Evolutionary conservation across 2,797 vertebrate species (phyloP), one percentile per base, ranked within the genome.

Genomic region (Microctenopoma stevenorrisi): DNA sequence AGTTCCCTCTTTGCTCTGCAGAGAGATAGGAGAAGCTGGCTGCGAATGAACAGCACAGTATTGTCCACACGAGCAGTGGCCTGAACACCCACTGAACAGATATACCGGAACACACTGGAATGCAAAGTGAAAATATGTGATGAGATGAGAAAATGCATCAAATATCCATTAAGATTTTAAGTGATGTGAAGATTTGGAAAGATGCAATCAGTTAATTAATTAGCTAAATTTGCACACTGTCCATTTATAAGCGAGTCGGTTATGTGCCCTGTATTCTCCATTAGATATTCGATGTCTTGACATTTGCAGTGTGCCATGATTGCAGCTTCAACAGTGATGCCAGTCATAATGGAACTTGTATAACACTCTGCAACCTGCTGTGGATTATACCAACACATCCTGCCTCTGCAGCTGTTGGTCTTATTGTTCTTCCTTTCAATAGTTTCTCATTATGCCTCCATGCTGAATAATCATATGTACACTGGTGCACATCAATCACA

Each of bases 1-100:
- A 92, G 88, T 72, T 80, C 78, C 80, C 83, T 88, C 82, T 85
- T 40, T 83, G 68, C 85, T 55, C 53, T 16, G 84, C 82, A 40
- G 77, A 68, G 81, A 80, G 70, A 80, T 64, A 74, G 67, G 48
- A 77, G 82, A 64, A 68, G 80, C 74, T 64, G 84, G 79, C 86
- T 16, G 28, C 47, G 82, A 83, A 81, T 89, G 87, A 90, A 91
- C 86, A 82, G 81, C 76, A 50, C 62, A 74, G 82, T 81, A 72
- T 87, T 88, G 86, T 91, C 86, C 84, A 80, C 62, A 68, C 13
- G 69, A 68, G 64, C 63, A 30, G 77, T 37, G 75, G 79, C 63
- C 55, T 48, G 63, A 72, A 79, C 78, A 71, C 72, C 56, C 59
- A 25, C 68, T 22, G 65, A 69, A 82, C 68, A 14, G 40, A 79